Base-by-base conservation (phyloP, 2,888 invertebrate genomes). In the Phorcus lineatus region DNA sequence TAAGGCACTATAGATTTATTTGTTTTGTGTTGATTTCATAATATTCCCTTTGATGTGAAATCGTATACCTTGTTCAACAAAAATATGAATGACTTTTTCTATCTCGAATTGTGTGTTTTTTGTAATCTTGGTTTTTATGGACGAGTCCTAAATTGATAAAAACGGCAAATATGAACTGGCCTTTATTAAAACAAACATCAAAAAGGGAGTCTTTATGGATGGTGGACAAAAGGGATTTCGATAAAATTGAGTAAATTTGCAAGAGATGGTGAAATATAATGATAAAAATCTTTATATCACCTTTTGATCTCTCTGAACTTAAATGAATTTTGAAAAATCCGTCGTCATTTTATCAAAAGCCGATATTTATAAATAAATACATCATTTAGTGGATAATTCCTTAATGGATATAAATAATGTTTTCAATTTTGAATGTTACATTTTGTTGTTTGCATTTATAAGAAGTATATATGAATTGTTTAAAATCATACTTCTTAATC, bases 21-120 rank as follows among this genome's bases (percentile, higher is more conserved):
- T 19, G 24, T 62, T 62, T 62, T 62, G 62, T 62, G 62, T 62
- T 62, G 62, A 62, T 62, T 62, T 62, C 62, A 62, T 62, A 62
- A 62, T 28, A 62, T 17, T 62, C 28, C 62, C 62, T 62, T 62
- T 62, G 62, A 62, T 28, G 62, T 62, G 62, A 62, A 24, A 62
- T 28, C 62, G 13, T 16, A 62, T 24, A 62, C 62, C 62, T 62
- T n/a, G 62, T 62, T 62, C 62, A 62, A 62, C 62, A 24, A 62
- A 62, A 24, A 62, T 16, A 28, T 62, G 62, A 28, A 28, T 24
- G 62, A 24, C 24, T 28, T 62, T 24, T 16, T 62, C 11, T 24
- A 24, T 24, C 28, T 62, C n/a, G 24, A 6, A 13, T 24, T 24
- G 62, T 24, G 62, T 62, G 28, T 62, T n/a, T 4, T 22, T 13